Evolutionary conservation across 2,113 vertebrate species (phyloP), one percentile per base, ranked within the genome.

Genomic region (Galeopterus variegatus): DNA sequence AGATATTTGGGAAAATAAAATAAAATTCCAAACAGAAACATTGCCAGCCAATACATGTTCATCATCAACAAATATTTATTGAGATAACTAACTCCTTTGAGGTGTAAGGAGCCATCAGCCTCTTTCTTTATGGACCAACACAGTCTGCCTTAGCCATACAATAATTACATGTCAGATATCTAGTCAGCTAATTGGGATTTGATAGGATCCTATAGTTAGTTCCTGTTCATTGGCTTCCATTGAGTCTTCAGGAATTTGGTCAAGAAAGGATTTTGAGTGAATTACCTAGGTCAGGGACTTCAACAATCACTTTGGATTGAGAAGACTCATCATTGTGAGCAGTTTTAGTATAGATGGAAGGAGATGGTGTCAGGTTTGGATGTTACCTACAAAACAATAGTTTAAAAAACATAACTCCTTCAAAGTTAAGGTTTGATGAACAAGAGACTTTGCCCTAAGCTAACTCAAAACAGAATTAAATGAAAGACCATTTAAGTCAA

Each of bases 381-480:
- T 72, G 3, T 62, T 56, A 64, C 31, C 58, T 77, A 50, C 24
- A 67, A 76, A 93, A 88, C 28, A 97, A 13, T 41, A 19, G 15
- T 11, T 41, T 64, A 84, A 95, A 45, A 90, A 94, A 89, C 19
- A 36, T 33, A 84, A 64, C 23, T 79, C 33, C 9, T 81, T 94
- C 87, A 28, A 62, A 64, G 65, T 70, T 86, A 87, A 82, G n/a
- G n/a, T 86, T 96, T 83, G 24, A 45, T n/a, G 13, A 10, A 41
- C 52, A 93, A 84, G n/a, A 80, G n/a, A 80, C 14, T 83, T 93
- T 69, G 28, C 23, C 24, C 69, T 58, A 93, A 73, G 10, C 67
- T 94, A 81, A 62, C 50, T 86, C 36, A 84, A 92, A 72, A 84
- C 7, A 93, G 50, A 93, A 93, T 89, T 92, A 90, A 85, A 33